Evolutionary conservation across 1,140 invertebrate species (phyloP), one percentile per base, ranked within the genome.

Genomic region (Bacillus rossius): DNA sequence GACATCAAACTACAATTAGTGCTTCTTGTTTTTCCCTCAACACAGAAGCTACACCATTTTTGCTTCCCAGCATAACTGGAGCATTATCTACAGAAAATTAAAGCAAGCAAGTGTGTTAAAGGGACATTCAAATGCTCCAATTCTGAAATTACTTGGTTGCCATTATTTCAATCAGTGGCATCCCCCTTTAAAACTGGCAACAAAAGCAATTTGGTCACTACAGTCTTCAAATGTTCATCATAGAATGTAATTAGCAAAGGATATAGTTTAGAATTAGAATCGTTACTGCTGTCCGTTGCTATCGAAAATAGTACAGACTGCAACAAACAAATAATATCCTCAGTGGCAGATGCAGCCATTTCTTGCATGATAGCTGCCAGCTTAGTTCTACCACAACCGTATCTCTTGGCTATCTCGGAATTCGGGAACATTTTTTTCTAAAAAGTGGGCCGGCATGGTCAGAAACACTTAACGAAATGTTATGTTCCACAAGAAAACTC

Each of bases 401-500:
- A 45, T 45, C 43, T 45, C 43, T 45, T 19, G 5, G 43, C 43
- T 20, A 13, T 45, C 17, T 45, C 43, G 23, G 17, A 20, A 25
- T 45, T 45, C 10, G 43, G 43, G 43, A 45, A 45, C 43, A 45
- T 45, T 45, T 45, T n/a, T n/a, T 45, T n/a, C 43, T 19, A 20
- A 25, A 45, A 19, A 45, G 23, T 45, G 43, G 43, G 43, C 4
- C 43, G 17, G 17, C 23, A 45, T 45, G 43, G 43, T 45, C 43
- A 20, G 43, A 19, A 45, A 25, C 23, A 25, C 17, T 25, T 8
- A 45, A 20, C 23, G 43, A n/a, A 20, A 45, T 20, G 23, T 45
- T 45, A 25, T 45, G 43, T 25, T 45, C 43, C 43, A 45, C 43
- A 20, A 45, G 17, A 25, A 45, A 45, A 20, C 17, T 20, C 4